A percentile compares a stretch with the other conserved stretches of the same genome.
These are phyloP conservation scores for Lota lota DNA, from an alignment of 2,113 vertebrate species.

Conservation along the genomic window DNA sequence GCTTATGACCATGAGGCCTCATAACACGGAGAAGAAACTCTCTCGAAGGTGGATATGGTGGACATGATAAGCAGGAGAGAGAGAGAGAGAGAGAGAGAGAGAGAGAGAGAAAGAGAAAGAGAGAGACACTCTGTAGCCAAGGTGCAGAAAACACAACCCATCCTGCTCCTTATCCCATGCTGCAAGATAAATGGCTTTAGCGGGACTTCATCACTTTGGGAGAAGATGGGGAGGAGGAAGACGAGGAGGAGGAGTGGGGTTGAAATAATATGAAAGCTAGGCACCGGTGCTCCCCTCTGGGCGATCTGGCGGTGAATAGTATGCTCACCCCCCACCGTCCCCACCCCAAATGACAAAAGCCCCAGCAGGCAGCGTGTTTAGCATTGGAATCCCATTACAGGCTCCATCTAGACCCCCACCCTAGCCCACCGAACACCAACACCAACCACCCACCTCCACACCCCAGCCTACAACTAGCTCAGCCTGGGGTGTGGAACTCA, in stretches of 20 bases:
- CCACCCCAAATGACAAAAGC: constrained; percentile 63
- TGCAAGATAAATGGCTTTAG: constrained; percentile 53
- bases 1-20: too few relatives aligned
- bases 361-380: constrained; percentile 58
- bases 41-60: too few relatives aligned
- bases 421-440: constrained; percentile 12
- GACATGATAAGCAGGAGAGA: neutral
- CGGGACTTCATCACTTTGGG: constrained; percentile 33
- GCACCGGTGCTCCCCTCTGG: constrained; percentile 53
- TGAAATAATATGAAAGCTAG: constrained; percentile 49
- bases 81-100: constrained; percentile 1
- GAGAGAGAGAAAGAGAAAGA: neutral
- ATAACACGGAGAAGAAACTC: too few relatives aligned
- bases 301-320: constrained; percentile 51
- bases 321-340: constrained; percentile 26
- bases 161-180: constrained; percentile 30
- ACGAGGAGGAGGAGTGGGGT: constrained; percentile 1
- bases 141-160: constrained; percentile 20
- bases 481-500: constrained; percentile 42
- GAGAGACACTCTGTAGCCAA: constrained; percentile 24
- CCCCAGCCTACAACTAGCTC: neutral
- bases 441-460: neutral
- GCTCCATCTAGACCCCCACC: constrained; percentile 50
- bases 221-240: constrained; percentile 30
- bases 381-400: constrained; percentile 72